A percentile compares a stretch with the other conserved stretches of the same genome.
These are phyloP conservation scores for Bagarius yarrelli DNA, from an alignment of 2,113 vertebrate genomes.

Conservation along the genomic window DNA sequence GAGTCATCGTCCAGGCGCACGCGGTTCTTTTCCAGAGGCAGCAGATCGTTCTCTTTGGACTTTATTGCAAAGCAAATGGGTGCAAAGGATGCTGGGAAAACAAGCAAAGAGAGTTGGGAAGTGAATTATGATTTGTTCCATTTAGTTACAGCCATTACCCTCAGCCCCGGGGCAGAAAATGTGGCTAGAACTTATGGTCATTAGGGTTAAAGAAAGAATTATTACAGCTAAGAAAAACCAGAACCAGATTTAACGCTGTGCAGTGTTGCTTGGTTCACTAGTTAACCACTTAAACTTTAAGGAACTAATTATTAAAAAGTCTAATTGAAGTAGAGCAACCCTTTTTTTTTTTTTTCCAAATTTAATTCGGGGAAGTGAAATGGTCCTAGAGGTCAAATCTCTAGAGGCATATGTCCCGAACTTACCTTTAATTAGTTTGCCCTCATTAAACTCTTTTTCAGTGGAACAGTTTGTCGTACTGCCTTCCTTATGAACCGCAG, in stretches of 20 bases:
- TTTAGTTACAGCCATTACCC: slow-evolving; percentile 37
- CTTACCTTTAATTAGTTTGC: slow-evolving; percentile 73
- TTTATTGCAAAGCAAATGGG: slow-evolving; percentile 98
- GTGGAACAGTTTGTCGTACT: slow-evolving; percentile 45
- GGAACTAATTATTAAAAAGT: slow-evolving; percentile 18
- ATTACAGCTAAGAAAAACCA: slow-evolving; percentile 19
- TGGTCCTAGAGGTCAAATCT: background rate
- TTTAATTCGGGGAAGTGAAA: background rate
- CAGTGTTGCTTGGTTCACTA: background rate
- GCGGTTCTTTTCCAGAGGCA: slow-evolving; percentile 94
- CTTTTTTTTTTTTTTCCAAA: background rate
- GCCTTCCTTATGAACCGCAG: slow-evolving; percentile 16
- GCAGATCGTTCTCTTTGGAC: slow-evolving; percentile 92
- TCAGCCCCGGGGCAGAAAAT: slow-evolving; percentile 14
- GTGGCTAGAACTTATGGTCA: slow-evolving; percentile 8
- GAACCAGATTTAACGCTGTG: background rate
- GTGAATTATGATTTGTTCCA: background rate
- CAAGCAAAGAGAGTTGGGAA: background rate
- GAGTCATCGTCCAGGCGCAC: slow-evolving; percentile 94
- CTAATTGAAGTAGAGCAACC: background rate
- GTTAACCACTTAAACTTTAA: background rate
- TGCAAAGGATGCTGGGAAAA: slow-evolving; percentile 85
- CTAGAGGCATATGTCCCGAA: background rate
- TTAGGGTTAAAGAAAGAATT: slow-evolving; percentile 33
- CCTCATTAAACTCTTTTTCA: slow-evolving; percentile 60